Conservation (phyloP, 2,797 vertebrate species). For the Hydrolagus colliei region DNA sequence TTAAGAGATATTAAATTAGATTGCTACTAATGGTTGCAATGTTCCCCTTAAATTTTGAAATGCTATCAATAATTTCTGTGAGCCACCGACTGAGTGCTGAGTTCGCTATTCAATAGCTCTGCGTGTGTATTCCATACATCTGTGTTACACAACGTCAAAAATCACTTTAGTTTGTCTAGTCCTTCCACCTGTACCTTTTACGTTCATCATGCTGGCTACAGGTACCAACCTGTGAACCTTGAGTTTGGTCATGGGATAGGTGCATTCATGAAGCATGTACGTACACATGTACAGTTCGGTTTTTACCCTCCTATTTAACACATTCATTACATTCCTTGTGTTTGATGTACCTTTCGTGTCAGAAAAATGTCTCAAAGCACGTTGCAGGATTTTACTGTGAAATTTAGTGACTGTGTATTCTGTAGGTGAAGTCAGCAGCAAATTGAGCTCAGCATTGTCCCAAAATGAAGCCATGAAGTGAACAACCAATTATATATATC, state of each 20-base stretch:
- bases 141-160: no score
- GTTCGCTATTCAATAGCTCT: constrained; percentile 1
- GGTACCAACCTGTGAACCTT: not conserved
- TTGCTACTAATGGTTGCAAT: constrained; percentile 21
- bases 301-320: not conserved
- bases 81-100: not conserved
- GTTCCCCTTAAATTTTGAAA: constrained; percentile 21
- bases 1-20: constrained; percentile 21
- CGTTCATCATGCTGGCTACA: not conserved
- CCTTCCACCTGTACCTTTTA: not conserved
- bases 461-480: no score
- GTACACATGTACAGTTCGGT: not conserved
- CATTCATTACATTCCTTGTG: no score
- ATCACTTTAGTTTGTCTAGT: not conserved
- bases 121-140: no score
- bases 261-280: not conserved
- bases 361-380: no score
- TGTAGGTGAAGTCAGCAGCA: no score
- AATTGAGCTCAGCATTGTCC: no score
- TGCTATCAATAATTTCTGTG: constrained; percentile 12
- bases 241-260: not conserved
- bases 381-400: no score
- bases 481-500: no score
- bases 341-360: no score
- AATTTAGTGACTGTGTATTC: no score